Evolutionary conservation across 37 sponge, comb jelly and placozoan genomes (phyloP), one percentile per base, ranked within the genome.

Genomic region (Hexactinellida sp.): DNA sequence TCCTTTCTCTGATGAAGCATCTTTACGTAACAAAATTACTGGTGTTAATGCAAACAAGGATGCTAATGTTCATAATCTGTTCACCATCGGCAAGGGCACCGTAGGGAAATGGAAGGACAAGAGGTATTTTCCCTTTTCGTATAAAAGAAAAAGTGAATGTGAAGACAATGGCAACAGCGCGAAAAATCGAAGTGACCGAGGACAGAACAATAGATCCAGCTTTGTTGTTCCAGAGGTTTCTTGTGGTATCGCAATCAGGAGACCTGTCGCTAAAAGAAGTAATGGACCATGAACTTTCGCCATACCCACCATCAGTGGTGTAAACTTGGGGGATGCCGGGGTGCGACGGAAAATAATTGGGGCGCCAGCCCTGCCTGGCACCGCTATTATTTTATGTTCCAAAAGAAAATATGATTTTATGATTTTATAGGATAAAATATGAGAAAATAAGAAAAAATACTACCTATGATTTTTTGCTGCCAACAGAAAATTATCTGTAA

Each of bases 221-320:
- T 54, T 36, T 82, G 54, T 83, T 87, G 54, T 87, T 87, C 83
- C 87, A 87, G 87, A 87, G 87, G 35, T 83, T 87, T 30, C 82
- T 54, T 38, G 47, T 83, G 37, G 82, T 87, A 16, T 51, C 47
- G 47, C 83, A 82, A 9, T 54, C 84, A 28, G 88, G 55, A 84
- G 71, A 88, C 21, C 76, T 88, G 34, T 71, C 84, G 76, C 55
- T 52, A 52, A n/a, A n/a, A n/a, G n/a, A n/a, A n/a, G 54, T 21
- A 16, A 24, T 52, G 16, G 21, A 52, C 16, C 84, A 55, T 39
- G 87, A 87, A 36, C 35, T 87, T 1, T 87, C 37, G 37, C 82
- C 54, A 32, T 87, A 87, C 36, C 87, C 87, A 87, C 47, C 83
- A n/a, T n/a, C n/a, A n/a, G n/a, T n/a, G n/a, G n/a, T n/a, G n/a